These are phyloP conservation scores for Enoplosus armatus DNA, from an alignment of 2,797 vertebrate species.

Conservation along the genomic window DNA sequence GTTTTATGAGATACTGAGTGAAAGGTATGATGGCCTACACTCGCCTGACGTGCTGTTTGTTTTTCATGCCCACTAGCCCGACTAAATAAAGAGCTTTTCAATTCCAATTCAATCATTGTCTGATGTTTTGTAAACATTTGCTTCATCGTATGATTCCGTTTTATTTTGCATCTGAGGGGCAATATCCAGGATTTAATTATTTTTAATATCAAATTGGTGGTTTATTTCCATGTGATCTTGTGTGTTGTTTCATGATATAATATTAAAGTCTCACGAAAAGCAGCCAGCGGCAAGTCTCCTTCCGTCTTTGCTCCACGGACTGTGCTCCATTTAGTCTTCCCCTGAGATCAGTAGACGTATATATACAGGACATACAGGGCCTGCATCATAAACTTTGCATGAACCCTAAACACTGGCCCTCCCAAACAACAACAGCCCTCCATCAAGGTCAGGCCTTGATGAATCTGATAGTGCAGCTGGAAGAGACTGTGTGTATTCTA, in stretches of 20 bases:
- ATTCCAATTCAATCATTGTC: constrained; percentile 46
- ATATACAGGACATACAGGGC: constrained; percentile 57
- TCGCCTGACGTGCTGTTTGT: constrained; percentile 56
- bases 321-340: constrained; percentile 51
- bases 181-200: constrained; percentile 31
- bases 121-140: constrained; percentile 37
- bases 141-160: constrained; percentile 10
- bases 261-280: constrained; percentile 23
- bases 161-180: constrained; percentile 32
- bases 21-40: constrained; percentile 71
- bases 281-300: constrained; percentile 38
- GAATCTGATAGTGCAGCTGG: constrained; percentile 73
- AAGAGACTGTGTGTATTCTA: constrained; percentile 74
- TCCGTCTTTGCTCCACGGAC: constrained; percentile 25
- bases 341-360: constrained; percentile 48
- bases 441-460: constrained; percentile 76
- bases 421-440: constrained; percentile 77
- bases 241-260: constrained; percentile 11
- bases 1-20: constrained; percentile 74
- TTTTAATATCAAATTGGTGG: constrained; percentile 21
- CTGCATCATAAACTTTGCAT: constrained; percentile 77
- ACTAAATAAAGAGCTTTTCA: constrained; percentile 61
- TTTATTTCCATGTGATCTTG: constrained; percentile 11
- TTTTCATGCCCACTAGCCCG: constrained; percentile 48
- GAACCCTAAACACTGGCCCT: constrained; percentile 75